Percentiles rank a stretch among this genome's conserved stretches.
These are phyloP conservation scores for Muscina levida DNA, from an alignment of 2,888 invertebrate genomes.

Conservation along the genomic window DNA sequence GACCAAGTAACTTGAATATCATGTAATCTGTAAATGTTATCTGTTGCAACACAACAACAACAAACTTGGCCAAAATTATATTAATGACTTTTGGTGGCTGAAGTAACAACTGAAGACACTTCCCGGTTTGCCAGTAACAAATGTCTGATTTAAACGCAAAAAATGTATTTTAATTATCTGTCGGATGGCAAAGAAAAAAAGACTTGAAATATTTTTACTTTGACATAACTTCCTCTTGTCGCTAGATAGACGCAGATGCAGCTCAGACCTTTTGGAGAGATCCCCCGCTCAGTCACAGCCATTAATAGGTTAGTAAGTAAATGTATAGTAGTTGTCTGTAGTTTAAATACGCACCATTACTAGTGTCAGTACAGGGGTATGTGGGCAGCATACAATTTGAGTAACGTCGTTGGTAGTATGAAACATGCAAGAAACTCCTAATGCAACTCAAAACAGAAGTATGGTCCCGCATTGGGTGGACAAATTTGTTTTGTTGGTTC, in stretches of 20 bases:
- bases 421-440: slow-evolving; percentile 42
- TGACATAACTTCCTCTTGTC: slow-evolving; percentile 47
- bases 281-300: background rate
- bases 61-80: slow-evolving; percentile 41
- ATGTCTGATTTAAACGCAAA: slow-evolving; percentile 42
- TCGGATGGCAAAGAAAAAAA: slow-evolving; percentile 39
- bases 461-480: too few species aligned
- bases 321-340: background rate
- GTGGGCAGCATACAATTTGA: slow-evolving; percentile 45
- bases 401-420: slow-evolving; percentile 33
- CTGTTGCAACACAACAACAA: slow-evolving; percentile 27
- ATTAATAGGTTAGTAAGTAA: background rate
- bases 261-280: slow-evolving; percentile 16
- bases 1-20: slow-evolving; percentile 59
- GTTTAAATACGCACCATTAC: slow-evolving; percentile 28
- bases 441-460: background rate
- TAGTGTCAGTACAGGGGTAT: background rate
- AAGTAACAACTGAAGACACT: slow-evolving; percentile 56
- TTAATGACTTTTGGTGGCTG: slow-evolving; percentile 47
- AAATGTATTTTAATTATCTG: slow-evolving; percentile 45
- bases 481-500: too few species aligned
- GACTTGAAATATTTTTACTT: slow-evolving; percentile 29
- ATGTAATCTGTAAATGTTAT: slow-evolving; percentile 47
- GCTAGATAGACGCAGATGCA: background rate
- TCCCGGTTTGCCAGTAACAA: slow-evolving; percentile 57